Base-by-base conservation (phyloP, 2,113 vertebrate genomes). In the Paratilapia polleni region DNA sequence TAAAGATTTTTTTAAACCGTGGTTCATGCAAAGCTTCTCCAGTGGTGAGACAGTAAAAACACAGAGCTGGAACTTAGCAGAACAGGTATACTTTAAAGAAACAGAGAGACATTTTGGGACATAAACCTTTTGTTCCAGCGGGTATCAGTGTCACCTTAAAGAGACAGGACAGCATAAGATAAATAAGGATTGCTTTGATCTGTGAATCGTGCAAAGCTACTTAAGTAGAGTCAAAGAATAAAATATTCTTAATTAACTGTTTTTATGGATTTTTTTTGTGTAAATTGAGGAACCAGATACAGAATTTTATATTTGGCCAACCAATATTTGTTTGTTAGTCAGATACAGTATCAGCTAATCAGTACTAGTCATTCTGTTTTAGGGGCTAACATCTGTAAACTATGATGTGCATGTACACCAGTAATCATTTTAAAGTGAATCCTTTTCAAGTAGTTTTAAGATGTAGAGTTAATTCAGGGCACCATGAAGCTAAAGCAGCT, bases 121-220 rank as follows among this genome's bases (percentile, higher is more conserved):
- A 15, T 41, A 64, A 64, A 64, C n/a, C 4, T 47, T n/a, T n/a
- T n/a, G n/a, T n/a, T n/a, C n/a, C n/a, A n/a, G 28, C 4, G 28
- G 28, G 4, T 31, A 31, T 31, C 22, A 38, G 9, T 38, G 8
- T 38, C 38, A 41, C 38, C 38, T 41, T 41, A 11, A 41, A 41
- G 38, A 41, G 38, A 3, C 41, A 43, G 12, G 41, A 43, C 12
- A 28, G 24, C 24, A 13, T 17, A 49, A 1, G 3, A 52, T 5
- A 28, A 26, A 24, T 2, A 13, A 58, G 56, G n/a, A 49, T 70
- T 49, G 12, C 28, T 70, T 31, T 49, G 24, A 52, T 28, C 13
- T 52, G 47, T 73, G 43, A 73, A n/a, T 31, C 26, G 31, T 73
- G 47, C 68, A 73, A 73, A 73, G 47, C 26, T 52, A 52, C 47